Base-by-base conservation (phyloP, 2,797 vertebrate genomes). In the Gambusia yucatana region DNA sequence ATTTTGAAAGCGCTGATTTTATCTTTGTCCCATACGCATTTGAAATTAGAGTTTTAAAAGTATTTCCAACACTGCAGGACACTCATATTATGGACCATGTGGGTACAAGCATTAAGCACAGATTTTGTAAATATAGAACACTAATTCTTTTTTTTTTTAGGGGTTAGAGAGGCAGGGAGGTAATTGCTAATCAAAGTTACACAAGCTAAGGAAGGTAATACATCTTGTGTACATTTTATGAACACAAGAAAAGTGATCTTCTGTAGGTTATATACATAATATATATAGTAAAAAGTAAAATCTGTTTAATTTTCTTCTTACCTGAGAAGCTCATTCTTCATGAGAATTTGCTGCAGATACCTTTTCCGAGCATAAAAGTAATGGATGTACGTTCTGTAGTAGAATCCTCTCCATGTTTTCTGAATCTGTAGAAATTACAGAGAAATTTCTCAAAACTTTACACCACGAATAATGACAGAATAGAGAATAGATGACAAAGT, bases 331-430 rank as follows among this genome's bases (percentile, higher is more conserved):
- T 96, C 87, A 14, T 98, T 98, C 85, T 95, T 97, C 79, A 94
- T 83, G 77, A 89, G 86, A 85, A 99, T 43, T 47, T 93, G 95
- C 86, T 95, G 92, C 90, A 99, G 89, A 76, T 98, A 99, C 20
- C 84, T 93, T 94, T 97, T 98, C 80, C 97, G 94, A 75, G 94
- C 96, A 77, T 96, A 97, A 93, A 96, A 99, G 95, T 97, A 97
- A 93, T 98, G 97, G 80, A 96, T 87, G 77, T 97, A 95, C 84
- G 96, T 99, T 81, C 97, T 96, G 82, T 95, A 90, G 77, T 92
- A 97, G 93, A 95, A 97, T 65, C 97, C 98, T 90, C 96, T 94
- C 98, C 98, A 99, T 41, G 57, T 93, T 88, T 88, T 94, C 92
- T 99, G 98, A 93, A 99, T 98, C 98, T 99, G 90, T 72, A 70